phyloP scores from a whole-genome alignment of 2,113 vertebrate species.

The Tachysurus fulvidraco region DNA sequence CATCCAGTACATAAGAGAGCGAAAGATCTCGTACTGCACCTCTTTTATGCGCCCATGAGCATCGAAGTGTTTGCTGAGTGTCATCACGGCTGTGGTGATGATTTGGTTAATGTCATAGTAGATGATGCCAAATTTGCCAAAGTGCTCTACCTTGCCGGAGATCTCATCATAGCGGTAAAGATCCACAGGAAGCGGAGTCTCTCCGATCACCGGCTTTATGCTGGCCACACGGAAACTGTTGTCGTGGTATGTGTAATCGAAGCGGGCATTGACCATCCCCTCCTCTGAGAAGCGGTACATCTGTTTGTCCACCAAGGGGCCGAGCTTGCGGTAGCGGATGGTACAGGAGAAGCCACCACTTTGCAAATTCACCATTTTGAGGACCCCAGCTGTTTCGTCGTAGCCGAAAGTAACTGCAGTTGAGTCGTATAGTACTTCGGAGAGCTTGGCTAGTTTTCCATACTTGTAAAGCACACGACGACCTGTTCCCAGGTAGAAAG shows the following conservation, averaged over 20 bases:
- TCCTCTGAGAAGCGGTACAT: constrained; percentile 90
- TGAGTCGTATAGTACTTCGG: constrained; percentile 85
- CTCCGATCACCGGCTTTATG: constrained; percentile 86
- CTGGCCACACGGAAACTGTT: constrained; percentile 88
- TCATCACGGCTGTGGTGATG: constrained; percentile 89
- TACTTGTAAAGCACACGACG: constrained; percentile 87
- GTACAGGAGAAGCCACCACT: constrained; percentile 88
- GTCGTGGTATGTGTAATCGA: constrained; percentile 87
- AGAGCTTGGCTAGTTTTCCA: constrained; percentile 83
- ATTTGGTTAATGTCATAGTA: constrained; percentile 91
- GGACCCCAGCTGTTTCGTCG: constrained; percentile 82
- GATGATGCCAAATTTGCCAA: constrained; percentile 89
- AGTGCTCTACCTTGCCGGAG: constrained; percentile 88
- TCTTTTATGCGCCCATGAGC: constrained; percentile 88
- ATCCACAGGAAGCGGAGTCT: constrained; percentile 85
- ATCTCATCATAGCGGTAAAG: constrained; percentile 90
- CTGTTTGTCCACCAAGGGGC: constrained; percentile 87
- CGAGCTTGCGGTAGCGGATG: constrained; percentile 85
- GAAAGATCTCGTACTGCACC: constrained; percentile 88
- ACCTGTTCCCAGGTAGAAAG: constrained; percentile 80
- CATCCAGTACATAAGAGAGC: constrained; percentile 93
- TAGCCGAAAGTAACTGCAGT: constrained; percentile 85
- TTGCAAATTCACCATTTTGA: constrained; percentile 89
- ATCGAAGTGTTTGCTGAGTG: constrained; percentile 87
- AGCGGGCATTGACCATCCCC: constrained; percentile 89